phyloP scores from a whole-genome alignment of 2,888 invertebrate species.

The Pandemis corylana region DNA sequence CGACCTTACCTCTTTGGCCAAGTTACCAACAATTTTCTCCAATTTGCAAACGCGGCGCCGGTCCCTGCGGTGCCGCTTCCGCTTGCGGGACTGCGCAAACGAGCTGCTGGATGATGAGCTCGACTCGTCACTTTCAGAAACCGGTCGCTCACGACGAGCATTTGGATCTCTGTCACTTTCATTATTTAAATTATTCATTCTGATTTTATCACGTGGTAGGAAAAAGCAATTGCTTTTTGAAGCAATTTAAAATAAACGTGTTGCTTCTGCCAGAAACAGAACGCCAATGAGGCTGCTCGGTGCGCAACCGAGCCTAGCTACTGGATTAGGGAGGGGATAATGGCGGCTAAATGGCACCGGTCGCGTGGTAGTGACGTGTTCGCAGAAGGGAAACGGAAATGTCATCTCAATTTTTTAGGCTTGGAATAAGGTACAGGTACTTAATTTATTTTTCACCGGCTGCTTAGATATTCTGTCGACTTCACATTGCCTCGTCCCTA shows the following conservation, averaged over 20 bases:
- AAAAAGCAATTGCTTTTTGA: no score
- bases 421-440: neutral
- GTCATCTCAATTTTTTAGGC: neutral
- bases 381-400: neutral
- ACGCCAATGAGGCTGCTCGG: constrained; percentile 1
- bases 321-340: neutral
- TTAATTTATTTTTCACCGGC: neutral
- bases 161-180: no score
- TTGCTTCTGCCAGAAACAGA: constrained; percentile 4
- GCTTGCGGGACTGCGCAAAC: no score
- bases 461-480: constrained; percentile 17
- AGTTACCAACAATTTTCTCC: no score
- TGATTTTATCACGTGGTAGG: no score
- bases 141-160: no score
- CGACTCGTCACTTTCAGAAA: neutral
- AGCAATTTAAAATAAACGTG: no score
- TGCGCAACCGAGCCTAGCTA: neutral
- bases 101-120: neutral
- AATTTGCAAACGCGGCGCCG: no score
- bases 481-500: constrained; percentile 20
- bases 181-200: no score
- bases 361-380: neutral
- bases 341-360: neutral
- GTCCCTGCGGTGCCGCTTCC: no score
- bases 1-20: no score